Conservation (phyloP, 2,113 vertebrate species). For the Microtus montanus region DNA sequence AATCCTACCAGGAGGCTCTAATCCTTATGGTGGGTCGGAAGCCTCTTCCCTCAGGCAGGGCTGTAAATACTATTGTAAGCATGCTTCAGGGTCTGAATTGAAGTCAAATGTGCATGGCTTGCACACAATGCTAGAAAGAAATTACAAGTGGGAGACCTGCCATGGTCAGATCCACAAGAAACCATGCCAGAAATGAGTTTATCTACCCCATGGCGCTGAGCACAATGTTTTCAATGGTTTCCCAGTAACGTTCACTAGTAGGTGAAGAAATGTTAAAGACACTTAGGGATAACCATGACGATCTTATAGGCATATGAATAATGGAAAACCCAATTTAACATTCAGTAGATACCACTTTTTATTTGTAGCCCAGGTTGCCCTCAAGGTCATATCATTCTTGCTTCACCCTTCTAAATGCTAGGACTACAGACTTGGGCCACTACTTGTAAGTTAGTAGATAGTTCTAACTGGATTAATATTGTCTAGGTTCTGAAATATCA, state of each 20-base stretch:
- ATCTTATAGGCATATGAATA: conserved; percentile 38
- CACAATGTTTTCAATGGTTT: not conserved
- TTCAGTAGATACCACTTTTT: conserved; percentile 10
- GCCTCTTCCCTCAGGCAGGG: conserved; percentile 33
- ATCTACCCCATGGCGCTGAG: not conserved
- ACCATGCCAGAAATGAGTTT: not conserved
- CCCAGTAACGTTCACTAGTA: conserved; percentile 10
- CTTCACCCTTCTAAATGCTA: not conserved
- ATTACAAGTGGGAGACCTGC: not conserved
- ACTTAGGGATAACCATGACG: not conserved
- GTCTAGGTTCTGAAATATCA: not conserved
- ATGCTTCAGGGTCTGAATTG: conserved; percentile 16
- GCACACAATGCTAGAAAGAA: conserved; percentile 25
- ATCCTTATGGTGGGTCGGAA: conserved; percentile 8
- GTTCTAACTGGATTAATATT: conserved; percentile 14
- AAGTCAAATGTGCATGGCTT: conserved; percentile 1
- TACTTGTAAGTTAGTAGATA: not conserved
- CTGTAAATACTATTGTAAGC: not conserved
- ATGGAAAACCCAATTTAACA: conserved; percentile 4
- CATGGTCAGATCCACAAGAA: not conserved
- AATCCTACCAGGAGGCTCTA: conserved; percentile 27
- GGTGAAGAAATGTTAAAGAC: conserved; percentile 2
- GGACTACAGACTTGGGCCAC: not conserved
- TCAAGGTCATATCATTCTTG: not conserved
- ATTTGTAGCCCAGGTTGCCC: not conserved